Conservation (phyloP, 2,113 vertebrate genomes). For the Tychaedon coryphoeus region DNA sequence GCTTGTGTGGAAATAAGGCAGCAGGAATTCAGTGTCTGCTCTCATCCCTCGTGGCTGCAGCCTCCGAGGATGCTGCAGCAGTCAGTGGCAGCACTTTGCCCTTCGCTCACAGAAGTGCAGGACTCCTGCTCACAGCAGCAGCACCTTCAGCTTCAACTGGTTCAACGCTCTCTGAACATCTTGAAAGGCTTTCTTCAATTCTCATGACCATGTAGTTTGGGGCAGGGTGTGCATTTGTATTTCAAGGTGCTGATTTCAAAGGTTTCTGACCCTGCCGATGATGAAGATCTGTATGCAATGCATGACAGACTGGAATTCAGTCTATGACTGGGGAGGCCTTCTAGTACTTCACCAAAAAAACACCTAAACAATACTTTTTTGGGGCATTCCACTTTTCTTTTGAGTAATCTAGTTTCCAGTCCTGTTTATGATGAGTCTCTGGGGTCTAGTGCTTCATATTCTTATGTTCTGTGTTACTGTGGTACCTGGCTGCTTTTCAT, state of each 20-base stretch:
- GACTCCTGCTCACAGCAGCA: not conserved
- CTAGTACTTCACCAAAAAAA: not conserved
- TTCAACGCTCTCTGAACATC: not conserved
- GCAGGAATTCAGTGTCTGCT: not conserved
- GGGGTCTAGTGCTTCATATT: not conserved
- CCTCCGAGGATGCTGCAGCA: not conserved
- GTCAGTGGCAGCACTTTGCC: accelerated
- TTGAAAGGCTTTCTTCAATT: not conserved
- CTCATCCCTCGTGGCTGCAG: not conserved
- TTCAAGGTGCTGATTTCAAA: not conserved
- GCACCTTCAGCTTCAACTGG: not conserved
- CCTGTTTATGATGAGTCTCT: not conserved
- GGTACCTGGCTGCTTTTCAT: not conserved
- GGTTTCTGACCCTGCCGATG: not conserved
- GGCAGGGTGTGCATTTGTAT: accelerated
- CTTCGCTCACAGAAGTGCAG: not conserved
- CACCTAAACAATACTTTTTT: accelerated
- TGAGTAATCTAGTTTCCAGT: not conserved
- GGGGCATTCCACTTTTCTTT: not conserved
- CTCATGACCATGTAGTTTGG: accelerated
- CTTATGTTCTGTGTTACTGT: not conserved
- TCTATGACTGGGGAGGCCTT: not conserved
- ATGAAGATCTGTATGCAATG: too few relatives aligned
- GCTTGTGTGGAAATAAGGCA: not conserved
- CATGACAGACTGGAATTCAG: accelerated